phyloP scores from a whole-genome alignment of 2,888 invertebrate genomes.

The Hartigia nigra region DNA sequence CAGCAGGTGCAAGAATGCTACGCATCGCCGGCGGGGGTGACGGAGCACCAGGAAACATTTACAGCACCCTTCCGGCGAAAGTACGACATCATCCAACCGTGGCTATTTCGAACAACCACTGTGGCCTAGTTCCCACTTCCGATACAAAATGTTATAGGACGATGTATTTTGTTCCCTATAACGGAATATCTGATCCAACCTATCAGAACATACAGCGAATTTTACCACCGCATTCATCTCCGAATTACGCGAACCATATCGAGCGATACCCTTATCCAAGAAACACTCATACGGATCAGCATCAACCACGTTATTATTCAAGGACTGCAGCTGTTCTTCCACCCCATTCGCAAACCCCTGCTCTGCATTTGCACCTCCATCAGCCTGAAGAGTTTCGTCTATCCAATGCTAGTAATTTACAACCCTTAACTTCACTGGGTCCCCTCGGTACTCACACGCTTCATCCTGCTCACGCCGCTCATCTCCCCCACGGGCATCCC shows the following conservation, averaged over 20 bases:
- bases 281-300: constrained; percentile 26
- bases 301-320: constrained; percentile 48
- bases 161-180: constrained; percentile 63
- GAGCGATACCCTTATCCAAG: constrained; percentile 61
- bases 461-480: constrained; percentile 16
- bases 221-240: constrained; percentile 51
- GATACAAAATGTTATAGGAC: constrained; percentile 60
- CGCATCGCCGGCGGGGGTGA: constrained; percentile 51
- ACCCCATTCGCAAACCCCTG: constrained; percentile 36
- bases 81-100: constrained; percentile 24
- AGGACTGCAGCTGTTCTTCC: constrained; percentile 39
- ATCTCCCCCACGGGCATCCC: constrained; percentile 39
- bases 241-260: constrained; percentile 58
- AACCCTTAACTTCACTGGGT: constrained; percentile 20
- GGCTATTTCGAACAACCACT: constrained; percentile 46
- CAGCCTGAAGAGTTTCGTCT: constrained; percentile 28
- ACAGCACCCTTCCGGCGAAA: constrained; percentile 44
- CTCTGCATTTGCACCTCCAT: constrained; percentile 60
- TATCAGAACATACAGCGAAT: constrained; percentile 62
- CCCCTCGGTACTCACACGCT: constrained; percentile 12
- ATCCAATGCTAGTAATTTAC: constrained; percentile 18
- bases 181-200: constrained; percentile 58
- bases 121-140: constrained; percentile 35
- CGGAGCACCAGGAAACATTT: constrained; percentile 32
- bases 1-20: constrained; percentile 41